Percentiles rank a stretch among this genome's conserved stretches.
These are phyloP conservation scores for Halcyon chelicuti DNA, from an alignment of 2,797 vertebrate species.

Conservation along the genomic window DNA sequence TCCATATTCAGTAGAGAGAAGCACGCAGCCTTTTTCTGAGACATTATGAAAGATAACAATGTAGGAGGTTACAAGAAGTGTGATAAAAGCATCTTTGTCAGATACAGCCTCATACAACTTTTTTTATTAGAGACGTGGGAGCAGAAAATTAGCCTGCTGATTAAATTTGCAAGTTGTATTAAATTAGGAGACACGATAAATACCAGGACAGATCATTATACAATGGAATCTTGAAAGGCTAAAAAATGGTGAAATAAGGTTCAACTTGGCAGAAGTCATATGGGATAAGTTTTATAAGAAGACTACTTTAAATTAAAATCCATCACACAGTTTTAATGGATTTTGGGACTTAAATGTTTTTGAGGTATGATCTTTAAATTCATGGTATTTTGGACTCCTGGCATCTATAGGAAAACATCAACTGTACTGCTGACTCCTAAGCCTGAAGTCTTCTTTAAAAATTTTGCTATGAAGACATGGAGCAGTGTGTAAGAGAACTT, in stretches of 20 bases:
- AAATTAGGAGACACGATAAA: background rate
- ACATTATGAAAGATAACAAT: background rate
- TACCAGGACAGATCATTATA: background rate
- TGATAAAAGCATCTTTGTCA: background rate
- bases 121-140: background rate
- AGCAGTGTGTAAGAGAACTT: background rate
- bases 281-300: background rate
- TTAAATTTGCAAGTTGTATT: constrained; percentile 8
- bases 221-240: background rate
- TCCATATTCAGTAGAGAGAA: background rate
- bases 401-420: background rate
- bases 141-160: background rate
- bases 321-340: background rate
- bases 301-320: background rate
- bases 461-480: background rate
- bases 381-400: background rate
- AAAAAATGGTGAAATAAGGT: background rate
- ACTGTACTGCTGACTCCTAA: background rate
- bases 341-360: background rate
- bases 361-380: background rate
- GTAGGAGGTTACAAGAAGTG: background rate
- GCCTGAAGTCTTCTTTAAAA: background rate
- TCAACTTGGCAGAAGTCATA: background rate
- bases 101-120: background rate
- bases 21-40: background rate